phyloP scores from a whole-genome alignment of 2,797 vertebrate species.

The Etheostoma perlongum region DNA sequence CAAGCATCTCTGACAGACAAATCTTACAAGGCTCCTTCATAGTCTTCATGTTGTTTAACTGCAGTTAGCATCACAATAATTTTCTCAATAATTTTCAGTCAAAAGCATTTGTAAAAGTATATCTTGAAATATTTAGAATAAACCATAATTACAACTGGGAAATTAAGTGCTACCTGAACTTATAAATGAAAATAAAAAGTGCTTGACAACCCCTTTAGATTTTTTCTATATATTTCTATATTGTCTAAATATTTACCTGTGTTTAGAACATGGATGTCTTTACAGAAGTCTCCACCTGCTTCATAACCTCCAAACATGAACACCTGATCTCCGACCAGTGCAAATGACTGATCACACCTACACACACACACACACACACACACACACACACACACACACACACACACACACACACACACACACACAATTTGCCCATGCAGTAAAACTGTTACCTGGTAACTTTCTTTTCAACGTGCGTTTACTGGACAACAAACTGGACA shows the following conservation, averaged over 20 bases:
- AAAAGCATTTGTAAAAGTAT: not conserved
- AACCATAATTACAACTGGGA: not conserved
- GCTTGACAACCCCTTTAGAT: not conserved
- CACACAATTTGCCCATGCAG: too few relatives aligned
- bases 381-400: not conserved
- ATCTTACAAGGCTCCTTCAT: too few relatives aligned
- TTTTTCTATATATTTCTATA: not conserved
- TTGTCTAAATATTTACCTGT: conserved; percentile 72
- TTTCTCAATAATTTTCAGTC: not conserved
- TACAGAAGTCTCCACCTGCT: conserved; percentile 70
- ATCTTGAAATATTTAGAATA: not conserved
- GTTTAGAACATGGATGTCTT: conserved; percentile 79
- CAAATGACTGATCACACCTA: conserved; percentile 78
- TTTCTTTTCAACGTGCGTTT: too few relatives aligned
- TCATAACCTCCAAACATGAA: conserved; percentile 83
- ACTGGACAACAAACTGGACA: too few relatives aligned
- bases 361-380: conserved; percentile 19
- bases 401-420: too few relatives aligned
- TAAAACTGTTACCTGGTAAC: too few relatives aligned
- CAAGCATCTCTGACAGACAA: too few relatives aligned
- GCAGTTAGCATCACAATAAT: too few relatives aligned
- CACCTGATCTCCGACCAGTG: conserved; percentile 79
- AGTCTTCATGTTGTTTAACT: too few relatives aligned
- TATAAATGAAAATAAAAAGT: not conserved
- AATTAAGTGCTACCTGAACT: not conserved